Conservation (phyloP, 2,888 invertebrate species). For the Archips xylosteana region DNA sequence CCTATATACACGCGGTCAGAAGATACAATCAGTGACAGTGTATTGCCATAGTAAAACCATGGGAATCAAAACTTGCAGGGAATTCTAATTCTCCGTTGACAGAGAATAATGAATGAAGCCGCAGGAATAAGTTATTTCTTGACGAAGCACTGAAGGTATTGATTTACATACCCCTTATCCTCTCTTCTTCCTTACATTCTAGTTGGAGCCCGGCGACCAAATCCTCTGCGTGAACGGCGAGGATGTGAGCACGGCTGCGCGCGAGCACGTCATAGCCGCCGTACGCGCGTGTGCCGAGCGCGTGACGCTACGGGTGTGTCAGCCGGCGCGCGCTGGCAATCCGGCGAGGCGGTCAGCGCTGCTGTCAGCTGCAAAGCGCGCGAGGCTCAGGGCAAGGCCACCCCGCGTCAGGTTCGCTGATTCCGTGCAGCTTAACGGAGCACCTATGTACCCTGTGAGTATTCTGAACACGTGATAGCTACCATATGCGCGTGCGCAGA, state of each 20-base stretch:
- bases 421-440: constrained; percentile 94
- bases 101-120: too few species aligned
- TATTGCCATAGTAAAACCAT: too few species aligned
- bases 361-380: constrained; percentile 94
- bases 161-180: too few species aligned
- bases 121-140: too few species aligned
- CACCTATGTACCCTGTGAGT: constrained; percentile 91
- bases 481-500: too few species aligned
- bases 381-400: constrained; percentile 91
- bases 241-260: constrained; percentile 93
- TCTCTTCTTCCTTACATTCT: constrained; percentile 49
- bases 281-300: constrained; percentile 92
- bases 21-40: too few species aligned
- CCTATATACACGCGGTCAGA: too few species aligned
- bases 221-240: constrained; percentile 96
- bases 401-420: constrained; percentile 95
- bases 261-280: constrained; percentile 95
- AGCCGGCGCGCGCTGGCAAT: constrained; percentile 88
- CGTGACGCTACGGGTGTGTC: constrained; percentile 92
- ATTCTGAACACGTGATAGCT: too few species aligned
- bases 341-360: constrained; percentile 89
- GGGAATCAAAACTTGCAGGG: too few species aligned
- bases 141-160: too few species aligned
- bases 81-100: too few species aligned
- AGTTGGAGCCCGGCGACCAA: constrained; percentile 95